These are phyloP conservation scores for Harpalus rufipes DNA, from an alignment of 2,888 invertebrate species.

Conservation along the genomic window DNA sequence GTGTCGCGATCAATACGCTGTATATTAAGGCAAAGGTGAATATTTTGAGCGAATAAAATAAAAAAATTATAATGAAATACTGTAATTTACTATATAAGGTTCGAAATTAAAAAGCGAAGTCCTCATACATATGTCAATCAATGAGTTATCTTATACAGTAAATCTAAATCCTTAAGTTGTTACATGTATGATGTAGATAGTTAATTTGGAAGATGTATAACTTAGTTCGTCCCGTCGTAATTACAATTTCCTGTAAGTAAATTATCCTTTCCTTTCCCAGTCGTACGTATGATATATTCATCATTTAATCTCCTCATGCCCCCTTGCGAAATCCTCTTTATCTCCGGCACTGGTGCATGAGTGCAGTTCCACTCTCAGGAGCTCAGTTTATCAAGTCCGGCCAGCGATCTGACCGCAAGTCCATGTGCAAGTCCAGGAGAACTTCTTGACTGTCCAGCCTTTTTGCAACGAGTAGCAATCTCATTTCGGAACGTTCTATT, in stretches of 20 bases:
- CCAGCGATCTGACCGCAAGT: background rate
- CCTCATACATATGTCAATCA: no score
- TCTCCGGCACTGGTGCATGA: conserved; percentile 36
- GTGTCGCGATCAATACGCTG: no score
- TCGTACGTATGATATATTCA: conserved; percentile 24
- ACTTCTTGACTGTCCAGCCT: background rate
- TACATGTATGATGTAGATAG: background rate
- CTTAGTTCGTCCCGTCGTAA: background rate
- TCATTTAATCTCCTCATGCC: conserved; percentile 15
- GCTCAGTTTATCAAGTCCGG: conserved; percentile 60
- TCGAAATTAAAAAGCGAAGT: no score
- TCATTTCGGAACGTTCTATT: conserved; percentile 18
- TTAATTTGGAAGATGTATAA: background rate
- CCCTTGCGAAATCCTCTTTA: conserved; percentile 23
- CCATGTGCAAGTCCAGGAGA: background rate
- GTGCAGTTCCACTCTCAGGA: conserved; percentile 41
- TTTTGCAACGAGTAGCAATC: conserved; percentile 19
- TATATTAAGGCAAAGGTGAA: no score
- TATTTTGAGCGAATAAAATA: no score
- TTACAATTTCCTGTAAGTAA: background rate
- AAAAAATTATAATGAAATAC: no score
- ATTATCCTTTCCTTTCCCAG: background rate
- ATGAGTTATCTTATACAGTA: no score
- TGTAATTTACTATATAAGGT: no score
- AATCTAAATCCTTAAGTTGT: no score